A percentile compares a stretch with the other conserved stretches of the same genome.
Conservation (phyloP, 2,797 vertebrate genomes). For the Sparus aurata region DNA sequence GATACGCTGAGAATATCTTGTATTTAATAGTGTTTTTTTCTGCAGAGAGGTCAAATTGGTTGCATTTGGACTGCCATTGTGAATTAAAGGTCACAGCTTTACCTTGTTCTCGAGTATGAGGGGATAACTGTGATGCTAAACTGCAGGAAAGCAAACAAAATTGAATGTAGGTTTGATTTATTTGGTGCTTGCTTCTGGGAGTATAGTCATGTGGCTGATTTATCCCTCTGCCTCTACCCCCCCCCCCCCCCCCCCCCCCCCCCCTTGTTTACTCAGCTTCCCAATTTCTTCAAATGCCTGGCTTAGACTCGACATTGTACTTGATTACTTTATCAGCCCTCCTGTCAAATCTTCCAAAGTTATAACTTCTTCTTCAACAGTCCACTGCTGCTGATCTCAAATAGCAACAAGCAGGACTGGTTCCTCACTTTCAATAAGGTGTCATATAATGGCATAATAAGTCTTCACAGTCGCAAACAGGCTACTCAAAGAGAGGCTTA, state of each 20-base stretch:
- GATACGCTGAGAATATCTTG: background rate
- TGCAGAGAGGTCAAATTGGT: slow-evolving; percentile 22
- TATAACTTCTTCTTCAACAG: slow-evolving; percentile 51
- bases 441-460: slow-evolving; percentile 52
- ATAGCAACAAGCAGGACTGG: background rate
- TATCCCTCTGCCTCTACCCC: slow-evolving; percentile 57
- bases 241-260: slow-evolving; percentile 26
- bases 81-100: slow-evolving; percentile 49
- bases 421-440: slow-evolving; percentile 25
- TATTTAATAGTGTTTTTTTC: background rate
- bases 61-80: slow-evolving; percentile 24
- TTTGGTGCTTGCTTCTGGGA: slow-evolving; percentile 49
- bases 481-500: background rate
- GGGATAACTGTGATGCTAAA: slow-evolving; percentile 50
- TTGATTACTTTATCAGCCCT: slow-evolving; percentile 73
- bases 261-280: slow-evolving; percentile 65
- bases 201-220: slow-evolving; percentile 60
- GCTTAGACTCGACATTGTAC: slow-evolving; percentile 61
- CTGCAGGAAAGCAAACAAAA: slow-evolving; percentile 57
- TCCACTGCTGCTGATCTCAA: slow-evolving; percentile 38
- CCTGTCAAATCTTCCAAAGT: slow-evolving; percentile 55
- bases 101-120: slow-evolving; percentile 31
- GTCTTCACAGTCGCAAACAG: slow-evolving; percentile 17
- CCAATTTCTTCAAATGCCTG: slow-evolving; percentile 64
- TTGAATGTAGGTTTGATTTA: slow-evolving; percentile 60